Conservation (phyloP, 64 coral and sea anemone species). For the Exaiptasia diaphana region DNA sequence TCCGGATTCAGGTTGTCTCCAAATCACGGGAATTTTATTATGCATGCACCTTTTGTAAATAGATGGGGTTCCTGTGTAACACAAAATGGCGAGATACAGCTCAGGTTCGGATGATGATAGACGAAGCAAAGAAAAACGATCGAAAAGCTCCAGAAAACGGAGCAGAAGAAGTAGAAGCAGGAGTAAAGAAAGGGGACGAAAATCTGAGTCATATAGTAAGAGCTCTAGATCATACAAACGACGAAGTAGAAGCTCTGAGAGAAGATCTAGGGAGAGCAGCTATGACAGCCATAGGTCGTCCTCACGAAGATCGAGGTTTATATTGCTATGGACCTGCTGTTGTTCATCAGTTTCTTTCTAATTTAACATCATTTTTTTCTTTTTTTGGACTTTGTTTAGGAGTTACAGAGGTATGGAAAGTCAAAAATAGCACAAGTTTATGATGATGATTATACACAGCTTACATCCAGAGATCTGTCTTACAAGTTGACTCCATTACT, state of each 20-base stretch:
- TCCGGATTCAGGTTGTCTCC: too few species aligned
- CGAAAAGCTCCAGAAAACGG: constrained; percentile 36
- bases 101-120: constrained; percentile 56
- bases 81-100: constrained; percentile 49
- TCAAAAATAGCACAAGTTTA: neutral
- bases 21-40: too few species aligned
- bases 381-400: neutral
- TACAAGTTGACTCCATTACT: too few species aligned
- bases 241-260: neutral
- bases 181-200: constrained; percentile 27
- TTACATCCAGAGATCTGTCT: too few species aligned
- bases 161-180: constrained; percentile 54
- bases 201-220: constrained; percentile 29
- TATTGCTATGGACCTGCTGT: too few species aligned
- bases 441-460: too few species aligned
- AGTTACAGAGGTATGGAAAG: constrained; percentile 4
- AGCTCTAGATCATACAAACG: constrained; percentile 1
- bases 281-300: too few species aligned
- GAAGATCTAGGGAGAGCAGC: neutral
- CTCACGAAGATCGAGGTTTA: neutral
- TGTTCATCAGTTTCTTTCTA: neutral
- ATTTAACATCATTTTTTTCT: neutral
- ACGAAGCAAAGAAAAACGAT: constrained; percentile 39
- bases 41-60: too few species aligned
- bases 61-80: constrained; percentile 3